Percentiles rank a stretch among this genome's conserved stretches.
Conservation (phyloP, 2,888 invertebrate species). For the Leptothorax acervorum region DNA sequence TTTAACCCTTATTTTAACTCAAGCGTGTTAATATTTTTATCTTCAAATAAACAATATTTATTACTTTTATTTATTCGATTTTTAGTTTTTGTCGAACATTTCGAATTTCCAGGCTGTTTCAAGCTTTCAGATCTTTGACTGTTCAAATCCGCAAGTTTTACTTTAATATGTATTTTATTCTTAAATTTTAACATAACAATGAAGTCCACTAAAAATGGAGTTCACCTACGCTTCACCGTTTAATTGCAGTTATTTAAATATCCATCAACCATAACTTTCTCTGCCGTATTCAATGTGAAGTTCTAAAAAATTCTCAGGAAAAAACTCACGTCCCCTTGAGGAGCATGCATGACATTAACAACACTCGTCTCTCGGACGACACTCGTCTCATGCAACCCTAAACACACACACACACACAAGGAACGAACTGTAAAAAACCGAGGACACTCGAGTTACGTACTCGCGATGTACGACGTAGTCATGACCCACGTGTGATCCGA, state of each 20-base stretch:
- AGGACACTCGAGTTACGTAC: slow-evolving; percentile 60
- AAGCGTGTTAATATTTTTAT: too few species aligned
- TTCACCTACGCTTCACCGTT: background rate
- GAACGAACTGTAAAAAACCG: background rate
- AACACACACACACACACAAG: background rate
- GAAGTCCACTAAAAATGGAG: background rate
- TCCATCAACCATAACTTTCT: background rate
- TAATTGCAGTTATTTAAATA: background rate
- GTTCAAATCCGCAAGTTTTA: background rate
- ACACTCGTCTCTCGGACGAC: slow-evolving; percentile 14
- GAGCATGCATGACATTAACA: slow-evolving; percentile 35
- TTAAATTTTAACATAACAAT: background rate
- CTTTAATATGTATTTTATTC: background rate
- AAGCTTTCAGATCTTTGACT: background rate
- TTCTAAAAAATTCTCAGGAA: background rate
- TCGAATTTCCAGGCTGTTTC: background rate
- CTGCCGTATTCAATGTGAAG: background rate
- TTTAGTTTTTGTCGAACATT: background rate
- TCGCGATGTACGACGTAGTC: slow-evolving; percentile 64
- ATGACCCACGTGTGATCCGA: slow-evolving; percentile 70
- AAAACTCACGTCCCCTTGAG: slow-evolving; percentile 13
- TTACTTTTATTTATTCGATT: background rate
- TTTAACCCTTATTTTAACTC: background rate
- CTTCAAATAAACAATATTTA: background rate
- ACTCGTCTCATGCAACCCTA: slow-evolving; percentile 11